phyloP scores from a whole-genome alignment of 2,113 vertebrate species.

The Silurus meridionalis region DNA sequence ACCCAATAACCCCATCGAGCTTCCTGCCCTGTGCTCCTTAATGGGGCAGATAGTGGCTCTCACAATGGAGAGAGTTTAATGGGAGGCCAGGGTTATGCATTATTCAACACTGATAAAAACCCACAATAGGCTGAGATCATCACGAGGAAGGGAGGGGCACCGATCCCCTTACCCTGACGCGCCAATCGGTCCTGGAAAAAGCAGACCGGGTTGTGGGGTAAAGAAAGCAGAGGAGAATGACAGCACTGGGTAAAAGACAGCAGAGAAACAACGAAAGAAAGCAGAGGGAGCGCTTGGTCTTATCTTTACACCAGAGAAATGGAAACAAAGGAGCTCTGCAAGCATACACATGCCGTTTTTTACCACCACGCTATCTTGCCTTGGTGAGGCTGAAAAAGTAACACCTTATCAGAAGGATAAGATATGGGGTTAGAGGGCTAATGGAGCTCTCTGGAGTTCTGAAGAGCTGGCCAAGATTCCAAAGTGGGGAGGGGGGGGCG shows the following conservation, averaged over 20 bases:
- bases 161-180: conserved; percentile 39
- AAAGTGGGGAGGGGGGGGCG: not conserved
- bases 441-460: not conserved
- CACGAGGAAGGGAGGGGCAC: conserved; percentile 29
- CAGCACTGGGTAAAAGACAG: not conserved
- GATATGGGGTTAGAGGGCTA: not conserved
- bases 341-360: not conserved
- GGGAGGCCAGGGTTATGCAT: conserved; percentile 44
- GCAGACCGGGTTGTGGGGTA: not conserved
- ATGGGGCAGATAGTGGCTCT: conserved; percentile 47
- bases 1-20: conserved; percentile 49
- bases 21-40: conserved; percentile 40
- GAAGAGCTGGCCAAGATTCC: conserved; percentile 19
- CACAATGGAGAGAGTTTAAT: conserved; percentile 50
- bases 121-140: conserved; percentile 43
- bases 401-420: not conserved
- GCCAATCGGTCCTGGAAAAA: not conserved
- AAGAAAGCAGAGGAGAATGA: conserved; percentile 7
- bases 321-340: not conserved
- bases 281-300: not conserved
- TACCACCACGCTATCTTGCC: not conserved
- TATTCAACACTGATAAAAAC: conserved; percentile 54
- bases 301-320: not conserved
- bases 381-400: not conserved
- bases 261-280: not conserved